Evolutionary conservation across 2,797 vertebrate genomes (phyloP).

Genomic region (Syndactyla subalaris): DNA sequence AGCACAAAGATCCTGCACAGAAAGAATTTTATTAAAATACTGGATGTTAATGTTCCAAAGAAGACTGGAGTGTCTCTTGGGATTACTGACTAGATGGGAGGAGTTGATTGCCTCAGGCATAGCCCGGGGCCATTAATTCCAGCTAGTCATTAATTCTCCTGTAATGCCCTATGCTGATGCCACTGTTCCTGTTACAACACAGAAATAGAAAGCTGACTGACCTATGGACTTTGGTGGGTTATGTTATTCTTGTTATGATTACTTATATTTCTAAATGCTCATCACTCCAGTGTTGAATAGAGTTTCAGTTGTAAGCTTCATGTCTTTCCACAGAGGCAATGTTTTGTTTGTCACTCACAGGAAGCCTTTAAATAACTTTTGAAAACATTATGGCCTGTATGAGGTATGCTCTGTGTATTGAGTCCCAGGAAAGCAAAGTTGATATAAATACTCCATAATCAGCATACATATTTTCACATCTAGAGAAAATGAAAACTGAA

Average conservation of each 20-base stretch:
- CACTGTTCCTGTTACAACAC: neutral
- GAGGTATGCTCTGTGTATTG: neutral
- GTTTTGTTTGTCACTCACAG: neutral
- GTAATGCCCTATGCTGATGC: constrained; percentile 34
- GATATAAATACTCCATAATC: neutral
- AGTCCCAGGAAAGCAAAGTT: neutral
- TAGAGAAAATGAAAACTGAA: neutral
- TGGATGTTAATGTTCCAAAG: neutral
- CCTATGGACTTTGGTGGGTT: neutral
- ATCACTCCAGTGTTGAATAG: neutral
- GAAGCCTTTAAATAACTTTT: neutral
- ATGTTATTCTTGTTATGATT: neutral
- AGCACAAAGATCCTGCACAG: neutral
- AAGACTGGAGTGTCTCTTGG: constrained; percentile 1
- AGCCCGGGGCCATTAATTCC: constrained; percentile 30
- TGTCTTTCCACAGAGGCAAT: neutral
- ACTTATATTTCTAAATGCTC: neutral
- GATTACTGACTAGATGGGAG: constrained; percentile 41
- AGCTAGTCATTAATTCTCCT: constrained; percentile 43
- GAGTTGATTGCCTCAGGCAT: constrained; percentile 31
- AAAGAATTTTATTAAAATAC: constrained; percentile 5
- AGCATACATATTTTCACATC: neutral
- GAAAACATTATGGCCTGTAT: neutral
- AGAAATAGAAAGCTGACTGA: neutral
- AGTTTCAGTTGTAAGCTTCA: neutral